These are phyloP conservation scores for Poecilia picta DNA, from an alignment of 2,797 vertebrate species.

Conservation along the genomic window DNA sequence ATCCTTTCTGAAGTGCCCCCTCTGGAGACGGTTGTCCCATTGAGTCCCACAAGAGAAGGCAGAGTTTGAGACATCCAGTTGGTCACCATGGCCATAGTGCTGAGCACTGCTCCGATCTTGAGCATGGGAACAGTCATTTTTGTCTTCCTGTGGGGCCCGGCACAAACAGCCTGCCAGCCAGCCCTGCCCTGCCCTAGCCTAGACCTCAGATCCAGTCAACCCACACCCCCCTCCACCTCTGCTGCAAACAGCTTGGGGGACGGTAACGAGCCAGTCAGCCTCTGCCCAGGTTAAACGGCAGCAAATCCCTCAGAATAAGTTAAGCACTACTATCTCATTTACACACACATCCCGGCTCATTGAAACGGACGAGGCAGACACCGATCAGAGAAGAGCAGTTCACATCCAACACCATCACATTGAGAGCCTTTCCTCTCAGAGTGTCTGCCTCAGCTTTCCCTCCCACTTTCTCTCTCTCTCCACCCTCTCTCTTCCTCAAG, in stretches of 20 bases:
- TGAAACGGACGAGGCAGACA: constrained; percentile 54
- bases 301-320: constrained; percentile 46
- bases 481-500: constrained; percentile 69
- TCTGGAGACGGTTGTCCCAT: constrained; percentile 88
- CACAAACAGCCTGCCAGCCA: constrained; percentile 51
- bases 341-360: constrained; percentile 50
- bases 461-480: constrained; percentile 42
- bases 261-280: constrained; percentile 50
- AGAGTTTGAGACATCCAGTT: constrained; percentile 98
- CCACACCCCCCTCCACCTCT: constrained; percentile 39
- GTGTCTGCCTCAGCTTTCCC: constrained; percentile 68
- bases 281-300: constrained; percentile 44
- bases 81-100: constrained; percentile 98
- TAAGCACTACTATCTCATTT: constrained; percentile 35
- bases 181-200: constrained; percentile 61
- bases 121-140: constrained; percentile 92
- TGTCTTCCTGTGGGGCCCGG: constrained; percentile 71
- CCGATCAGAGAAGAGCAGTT: constrained; percentile 65
- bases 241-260: constrained; percentile 41
- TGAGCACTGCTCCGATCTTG: constrained; percentile 95
- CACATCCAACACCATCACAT: constrained; percentile 77
- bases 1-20: constrained; percentile 91
- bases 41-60: constrained; percentile 92
- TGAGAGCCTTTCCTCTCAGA: constrained; percentile 73
- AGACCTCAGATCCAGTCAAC: constrained; percentile 62